These are phyloP conservation scores for Zaprionus davidi DNA, from an alignment of 1,140 invertebrate species.

Conservation along the genomic window DNA sequence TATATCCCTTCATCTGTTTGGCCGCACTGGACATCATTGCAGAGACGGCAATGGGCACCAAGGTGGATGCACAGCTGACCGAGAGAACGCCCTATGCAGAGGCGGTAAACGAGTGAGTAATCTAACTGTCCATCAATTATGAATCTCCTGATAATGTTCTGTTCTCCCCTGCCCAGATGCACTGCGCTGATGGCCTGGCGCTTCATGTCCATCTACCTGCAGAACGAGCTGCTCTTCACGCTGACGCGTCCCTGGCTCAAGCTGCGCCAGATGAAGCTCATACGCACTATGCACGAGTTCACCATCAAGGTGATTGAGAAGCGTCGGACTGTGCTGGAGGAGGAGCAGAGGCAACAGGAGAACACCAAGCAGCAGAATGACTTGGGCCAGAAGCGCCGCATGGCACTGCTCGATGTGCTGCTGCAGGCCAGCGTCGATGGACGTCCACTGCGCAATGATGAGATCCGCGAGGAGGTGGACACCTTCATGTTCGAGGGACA, in stretches of 20 bases:
- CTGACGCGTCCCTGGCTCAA: slow-evolving; percentile 80
- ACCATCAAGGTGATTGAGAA: slow-evolving; percentile 86
- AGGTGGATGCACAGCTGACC: slow-evolving; percentile 89
- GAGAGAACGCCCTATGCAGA: slow-evolving; percentile 89
- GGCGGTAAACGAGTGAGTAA: slow-evolving; percentile 87
- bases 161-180: slow-evolving; percentile 37
- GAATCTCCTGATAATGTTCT: no score
- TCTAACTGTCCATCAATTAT: not conserved
- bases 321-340: slow-evolving; percentile 68
- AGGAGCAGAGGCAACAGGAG: slow-evolving; percentile 13
- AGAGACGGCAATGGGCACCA: slow-evolving; percentile 94
- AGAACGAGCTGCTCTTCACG: slow-evolving; percentile 66
- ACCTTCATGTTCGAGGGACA: slow-evolving; percentile 89
- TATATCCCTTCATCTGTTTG: slow-evolving; percentile 56
- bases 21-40: slow-evolving; percentile 83
- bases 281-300: slow-evolving; percentile 89
- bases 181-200: slow-evolving; percentile 65
- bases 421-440: slow-evolving; percentile 86
- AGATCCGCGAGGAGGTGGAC: slow-evolving; percentile 89
- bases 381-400: slow-evolving; percentile 84
- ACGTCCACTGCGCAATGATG: slow-evolving; percentile 85
- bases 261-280: slow-evolving; percentile 85
- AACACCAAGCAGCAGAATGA: slow-evolving; percentile 12
- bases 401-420: slow-evolving; percentile 90
- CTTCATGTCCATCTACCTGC: slow-evolving; percentile 57